phyloP scores from a whole-genome alignment of 2,888 invertebrate genomes.

The Cephus spinipes region DNA sequence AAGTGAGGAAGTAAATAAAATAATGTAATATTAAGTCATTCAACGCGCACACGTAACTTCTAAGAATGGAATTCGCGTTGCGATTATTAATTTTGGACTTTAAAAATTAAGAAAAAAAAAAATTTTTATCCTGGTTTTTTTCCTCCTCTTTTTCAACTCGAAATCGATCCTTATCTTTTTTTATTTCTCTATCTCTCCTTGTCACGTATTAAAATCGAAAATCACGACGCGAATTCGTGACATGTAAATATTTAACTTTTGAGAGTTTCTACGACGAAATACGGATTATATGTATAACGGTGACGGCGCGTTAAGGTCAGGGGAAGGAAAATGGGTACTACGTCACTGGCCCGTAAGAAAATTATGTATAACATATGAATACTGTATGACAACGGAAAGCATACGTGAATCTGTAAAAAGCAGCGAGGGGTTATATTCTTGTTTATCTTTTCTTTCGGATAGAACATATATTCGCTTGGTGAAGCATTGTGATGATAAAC shows the following conservation, averaged over 20 bases:
- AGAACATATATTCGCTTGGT: neutral
- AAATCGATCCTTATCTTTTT: neutral
- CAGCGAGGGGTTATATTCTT: neutral
- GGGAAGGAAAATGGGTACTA: neutral
- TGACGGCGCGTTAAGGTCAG: too few species aligned
- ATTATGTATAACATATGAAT: neutral
- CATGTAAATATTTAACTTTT: neutral
- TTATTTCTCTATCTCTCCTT: neutral
- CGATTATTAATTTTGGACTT: neutral
- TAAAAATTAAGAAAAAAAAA: too few species aligned
- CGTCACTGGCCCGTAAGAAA: neutral
- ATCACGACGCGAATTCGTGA: neutral
- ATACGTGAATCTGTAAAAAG: neutral
- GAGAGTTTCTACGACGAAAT: neutral
- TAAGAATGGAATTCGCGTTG: neutral
- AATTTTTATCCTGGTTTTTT: too few species aligned
- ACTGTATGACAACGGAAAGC: neutral
- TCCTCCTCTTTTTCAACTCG: neutral
- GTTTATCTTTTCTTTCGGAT: neutral
- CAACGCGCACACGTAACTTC: constrained; percentile 51
- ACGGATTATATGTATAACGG: neutral
- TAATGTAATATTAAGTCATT: constrained; percentile 53
- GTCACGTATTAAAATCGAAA: neutral
- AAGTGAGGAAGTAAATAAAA: constrained; percentile 28
- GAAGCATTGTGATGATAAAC: neutral